These are phyloP conservation scores for Odontothrips loti DNA, from an alignment of 2,888 invertebrate genomes.

Conservation along the genomic window DNA sequence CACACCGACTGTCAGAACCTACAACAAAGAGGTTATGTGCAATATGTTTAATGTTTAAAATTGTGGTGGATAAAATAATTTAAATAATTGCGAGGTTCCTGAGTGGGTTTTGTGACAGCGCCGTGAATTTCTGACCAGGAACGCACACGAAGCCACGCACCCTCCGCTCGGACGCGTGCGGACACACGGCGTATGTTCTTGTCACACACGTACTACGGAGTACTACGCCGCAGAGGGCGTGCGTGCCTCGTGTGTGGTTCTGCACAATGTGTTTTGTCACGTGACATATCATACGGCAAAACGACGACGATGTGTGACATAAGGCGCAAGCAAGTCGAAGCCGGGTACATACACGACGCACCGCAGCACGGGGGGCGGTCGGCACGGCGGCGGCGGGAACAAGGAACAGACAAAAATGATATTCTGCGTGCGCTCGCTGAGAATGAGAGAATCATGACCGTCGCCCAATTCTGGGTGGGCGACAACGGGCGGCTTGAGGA, in stretches of 20 bases:
- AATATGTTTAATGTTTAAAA: too few species aligned
- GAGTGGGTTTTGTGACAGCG: neutral
- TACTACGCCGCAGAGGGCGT: neutral
- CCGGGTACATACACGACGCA: too few species aligned
- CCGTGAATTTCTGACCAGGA: neutral
- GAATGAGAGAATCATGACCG: too few species aligned
- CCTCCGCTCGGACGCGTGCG: neutral
- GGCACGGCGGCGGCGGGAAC: too few species aligned
- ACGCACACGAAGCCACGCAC: neutral
- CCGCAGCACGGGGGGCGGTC: too few species aligned
- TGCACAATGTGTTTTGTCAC: neutral
- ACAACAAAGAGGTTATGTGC: too few species aligned
- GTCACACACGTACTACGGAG: neutral
- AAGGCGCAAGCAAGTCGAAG: neutral
- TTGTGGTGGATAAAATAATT: neutral
- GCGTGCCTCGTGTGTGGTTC: neutral
- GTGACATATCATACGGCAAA: neutral
- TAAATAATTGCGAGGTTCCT: neutral
- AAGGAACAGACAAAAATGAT: too few species aligned
- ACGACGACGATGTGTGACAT: neutral
- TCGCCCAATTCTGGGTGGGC: too few species aligned
- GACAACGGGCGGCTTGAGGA: too few species aligned
- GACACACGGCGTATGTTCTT: too few species aligned
- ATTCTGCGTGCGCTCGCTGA: too few species aligned
- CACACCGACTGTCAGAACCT: too few species aligned